These are phyloP conservation scores for Syritta pipiens DNA, from an alignment of 2,888 invertebrate species.

Conservation along the genomic window DNA sequence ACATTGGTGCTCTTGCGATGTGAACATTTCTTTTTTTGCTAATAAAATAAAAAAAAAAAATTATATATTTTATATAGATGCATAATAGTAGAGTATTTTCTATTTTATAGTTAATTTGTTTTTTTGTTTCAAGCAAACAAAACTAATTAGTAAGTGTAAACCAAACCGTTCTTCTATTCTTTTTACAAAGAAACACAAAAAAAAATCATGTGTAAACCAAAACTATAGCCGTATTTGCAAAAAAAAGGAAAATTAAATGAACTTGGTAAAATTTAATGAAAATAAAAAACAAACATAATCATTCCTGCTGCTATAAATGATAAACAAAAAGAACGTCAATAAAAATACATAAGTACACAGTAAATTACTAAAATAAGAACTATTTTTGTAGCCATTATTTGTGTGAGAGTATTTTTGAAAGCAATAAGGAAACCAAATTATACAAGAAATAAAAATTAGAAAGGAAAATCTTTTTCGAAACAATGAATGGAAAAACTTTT, in stretches of 20 bases:
- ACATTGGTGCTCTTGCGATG: conserved; percentile 45
- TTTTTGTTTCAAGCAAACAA: conserved; percentile 6
- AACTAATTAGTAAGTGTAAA: conserved; percentile 21
- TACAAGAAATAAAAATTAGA: conserved; percentile 28
- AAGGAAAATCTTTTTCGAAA: not conserved
- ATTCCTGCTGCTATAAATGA: conserved; percentile 48
- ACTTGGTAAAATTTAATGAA: not conserved
- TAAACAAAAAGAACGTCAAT: conserved; percentile 20
- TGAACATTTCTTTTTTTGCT: conserved; percentile 47
- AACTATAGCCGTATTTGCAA: not conserved
- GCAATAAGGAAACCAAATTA: conserved; percentile 14
- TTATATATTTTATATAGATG: conserved; percentile 64
- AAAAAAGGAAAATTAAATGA: not conserved
- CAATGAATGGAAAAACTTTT: conserved; percentile 5
- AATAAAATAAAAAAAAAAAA: too few species aligned
- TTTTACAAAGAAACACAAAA: too few species aligned
- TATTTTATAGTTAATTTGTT: conserved; percentile 15
- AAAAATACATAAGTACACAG: conserved; percentile 2
- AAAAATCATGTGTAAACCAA: too few species aligned
- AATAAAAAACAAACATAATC: conserved; percentile 38
- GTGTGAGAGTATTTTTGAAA: conserved; percentile 39
- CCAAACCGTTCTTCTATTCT: not conserved
- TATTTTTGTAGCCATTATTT: conserved; percentile 60
- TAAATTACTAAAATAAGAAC: conserved; percentile 30
- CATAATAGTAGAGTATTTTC: conserved; percentile 46